Percentiles rank a stretch among this genome's conserved stretches.
Evolutionary conservation across 2,888 invertebrate genomes (phyloP).

Genomic region (Agriopis marginaria): DNA sequence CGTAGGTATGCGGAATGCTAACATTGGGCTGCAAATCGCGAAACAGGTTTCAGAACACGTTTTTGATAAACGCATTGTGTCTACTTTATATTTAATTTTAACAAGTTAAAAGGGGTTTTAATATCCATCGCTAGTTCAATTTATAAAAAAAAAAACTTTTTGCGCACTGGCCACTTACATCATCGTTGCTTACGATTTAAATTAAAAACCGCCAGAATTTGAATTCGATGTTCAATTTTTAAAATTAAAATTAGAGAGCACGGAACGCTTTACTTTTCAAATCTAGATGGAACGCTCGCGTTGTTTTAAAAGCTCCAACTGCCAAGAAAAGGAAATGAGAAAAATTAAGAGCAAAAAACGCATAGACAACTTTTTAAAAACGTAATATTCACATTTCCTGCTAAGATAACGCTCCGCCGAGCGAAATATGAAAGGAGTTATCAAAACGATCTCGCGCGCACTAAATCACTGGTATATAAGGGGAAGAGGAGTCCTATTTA

Average conservation of each 20-base stretch:
- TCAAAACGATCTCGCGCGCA: conserved; percentile 84
- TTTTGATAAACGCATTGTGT: conserved; percentile 43
- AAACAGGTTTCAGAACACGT: conserved; percentile 64
- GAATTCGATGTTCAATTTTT: conserved; percentile 44
- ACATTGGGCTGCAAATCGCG: conserved; percentile 67
- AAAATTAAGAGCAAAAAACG: conserved; percentile 51
- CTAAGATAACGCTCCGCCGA: conserved; percentile 80
- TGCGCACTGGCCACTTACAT: conserved; percentile 47
- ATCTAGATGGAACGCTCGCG: conserved; percentile 45
- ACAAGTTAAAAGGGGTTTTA: neutral
- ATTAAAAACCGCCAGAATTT: neutral
- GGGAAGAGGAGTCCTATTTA: conserved; percentile 83
- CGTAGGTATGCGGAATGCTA: conserved; percentile 78
- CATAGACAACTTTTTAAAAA: conserved; percentile 63
- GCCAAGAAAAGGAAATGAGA: conserved; percentile 58
- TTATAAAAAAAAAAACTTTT: neutral
- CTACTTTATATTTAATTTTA: neutral
- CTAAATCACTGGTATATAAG: conserved; percentile 85
- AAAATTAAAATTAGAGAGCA: conserved; percentile 47
- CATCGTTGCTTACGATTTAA: conserved; percentile 10
- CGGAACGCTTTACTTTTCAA: conserved; percentile 35
- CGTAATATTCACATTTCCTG: conserved; percentile 76
- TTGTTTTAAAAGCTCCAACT: conserved; percentile 55
- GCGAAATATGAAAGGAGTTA: conserved; percentile 84
- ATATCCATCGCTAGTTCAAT: neutral